Evolutionary conservation across 37 sponge, comb jelly and placozoan genomes (phyloP).

Genomic region (Agelas oroides): DNA sequence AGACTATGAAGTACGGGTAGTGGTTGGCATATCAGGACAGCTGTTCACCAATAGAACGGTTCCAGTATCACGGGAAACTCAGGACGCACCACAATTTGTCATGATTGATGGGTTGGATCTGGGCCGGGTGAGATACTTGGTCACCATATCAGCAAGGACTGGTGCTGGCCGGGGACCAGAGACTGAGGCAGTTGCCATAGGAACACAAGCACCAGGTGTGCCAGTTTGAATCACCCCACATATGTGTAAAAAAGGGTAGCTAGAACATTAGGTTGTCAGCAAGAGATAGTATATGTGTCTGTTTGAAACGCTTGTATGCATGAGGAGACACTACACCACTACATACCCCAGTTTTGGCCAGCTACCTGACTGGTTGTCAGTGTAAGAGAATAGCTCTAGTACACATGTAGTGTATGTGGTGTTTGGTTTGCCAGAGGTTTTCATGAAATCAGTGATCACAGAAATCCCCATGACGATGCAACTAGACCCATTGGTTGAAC

Average conservation of each 20-base stretch:
- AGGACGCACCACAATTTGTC: neutral
- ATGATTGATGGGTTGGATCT: constrained; percentile 15
- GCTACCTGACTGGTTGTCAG: too few species aligned
- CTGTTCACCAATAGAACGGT: constrained; percentile 1
- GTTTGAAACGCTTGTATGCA: too few species aligned
- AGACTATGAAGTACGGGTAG: constrained; percentile 26
- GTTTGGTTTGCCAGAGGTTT: too few species aligned
- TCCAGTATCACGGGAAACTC: neutral
- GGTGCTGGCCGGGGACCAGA: constrained; percentile 22
- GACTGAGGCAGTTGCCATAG: constrained; percentile 19
- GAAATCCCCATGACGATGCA: neutral
- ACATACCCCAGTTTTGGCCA: too few species aligned
- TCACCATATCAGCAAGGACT: constrained; percentile 21
- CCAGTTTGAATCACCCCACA: too few species aligned
- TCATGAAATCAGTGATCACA: neutral
- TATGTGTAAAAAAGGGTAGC: too few species aligned
- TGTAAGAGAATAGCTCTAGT: too few species aligned
- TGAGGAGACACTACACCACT: too few species aligned
- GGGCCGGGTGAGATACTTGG: constrained; percentile 11
- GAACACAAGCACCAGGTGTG: neutral
- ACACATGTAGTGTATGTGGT: too few species aligned
- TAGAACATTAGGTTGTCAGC: too few species aligned
- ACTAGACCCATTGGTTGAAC: too few species aligned
- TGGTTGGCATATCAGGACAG: constrained; percentile 8
- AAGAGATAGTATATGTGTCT: too few species aligned